Conservation (phyloP, 2,888 invertebrate species). For the Lysandra coridon region DNA sequence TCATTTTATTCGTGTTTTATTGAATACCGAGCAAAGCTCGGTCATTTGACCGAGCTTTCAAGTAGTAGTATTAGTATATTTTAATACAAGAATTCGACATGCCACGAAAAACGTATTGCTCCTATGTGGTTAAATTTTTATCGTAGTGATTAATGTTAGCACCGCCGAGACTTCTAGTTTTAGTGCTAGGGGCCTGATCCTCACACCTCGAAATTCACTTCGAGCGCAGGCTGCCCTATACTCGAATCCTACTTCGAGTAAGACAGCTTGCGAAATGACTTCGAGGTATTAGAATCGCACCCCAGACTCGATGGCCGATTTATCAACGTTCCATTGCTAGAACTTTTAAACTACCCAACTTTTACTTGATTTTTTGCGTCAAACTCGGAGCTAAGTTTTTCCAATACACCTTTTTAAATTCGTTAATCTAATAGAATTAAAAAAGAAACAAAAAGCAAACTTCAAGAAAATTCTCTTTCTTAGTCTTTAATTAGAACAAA, state of each 20-base stretch:
- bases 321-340: slow-evolving; percentile 14
- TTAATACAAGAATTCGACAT: too few relatives aligned
- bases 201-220: background rate
- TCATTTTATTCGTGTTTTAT: too few relatives aligned
- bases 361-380: background rate
- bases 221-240: background rate
- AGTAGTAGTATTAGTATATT: too few relatives aligned
- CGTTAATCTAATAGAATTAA: background rate
- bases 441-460: background rate
- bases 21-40: too few relatives aligned
- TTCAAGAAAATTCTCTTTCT: background rate
- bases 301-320: slow-evolving; percentile 7
- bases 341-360: slow-evolving; percentile 3
- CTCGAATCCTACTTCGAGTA: too few relatives aligned
- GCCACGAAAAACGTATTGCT: background rate
- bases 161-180: background rate
- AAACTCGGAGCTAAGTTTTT: background rate
- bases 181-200: background rate
- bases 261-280: background rate
- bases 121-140: slow-evolving; percentile 2
- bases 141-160: background rate
- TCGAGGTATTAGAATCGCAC: background rate
- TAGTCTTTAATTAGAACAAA: background rate
- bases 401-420: slow-evolving; percentile 12
- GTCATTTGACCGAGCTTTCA: too few relatives aligned